Evolutionary conservation across 2,888 invertebrate species (phyloP).

Genomic region (Drosophila dives): DNA sequence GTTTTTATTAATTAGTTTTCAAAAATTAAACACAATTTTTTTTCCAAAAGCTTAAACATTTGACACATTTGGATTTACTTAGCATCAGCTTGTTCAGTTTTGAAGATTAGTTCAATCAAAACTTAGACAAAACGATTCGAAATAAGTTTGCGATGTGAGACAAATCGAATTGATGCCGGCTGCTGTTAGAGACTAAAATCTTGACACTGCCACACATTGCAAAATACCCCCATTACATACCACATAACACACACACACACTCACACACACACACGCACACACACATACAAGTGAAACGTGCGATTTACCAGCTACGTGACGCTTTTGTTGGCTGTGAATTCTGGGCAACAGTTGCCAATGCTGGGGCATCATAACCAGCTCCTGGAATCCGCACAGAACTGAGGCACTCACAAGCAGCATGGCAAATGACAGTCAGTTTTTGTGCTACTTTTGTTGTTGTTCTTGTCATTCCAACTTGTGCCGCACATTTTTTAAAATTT

Average conservation of each 20-base stretch:
- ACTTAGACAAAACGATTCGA: not conserved
- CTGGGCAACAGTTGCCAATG: constrained; percentile 73
- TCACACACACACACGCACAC: constrained; percentile 17
- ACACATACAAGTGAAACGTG: constrained; percentile 63
- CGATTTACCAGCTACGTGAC: constrained; percentile 77
- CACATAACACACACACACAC: constrained; percentile 5
- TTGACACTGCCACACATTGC: constrained; percentile 46
- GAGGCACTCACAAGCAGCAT: constrained; percentile 37
- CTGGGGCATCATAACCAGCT: constrained; percentile 48
- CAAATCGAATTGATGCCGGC: constrained; percentile 26
- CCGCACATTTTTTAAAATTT: constrained; percentile 78
- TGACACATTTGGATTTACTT: not conserved
- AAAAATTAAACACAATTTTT: no score
- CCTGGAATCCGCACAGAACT: constrained; percentile 32
- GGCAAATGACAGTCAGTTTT: constrained; percentile 60
- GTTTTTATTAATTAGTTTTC: constrained; percentile 31
- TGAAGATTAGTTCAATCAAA: constrained; percentile 4
- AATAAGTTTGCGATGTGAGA: not conserved
- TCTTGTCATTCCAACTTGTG: constrained; percentile 74
- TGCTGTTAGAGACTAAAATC: constrained; percentile 54
- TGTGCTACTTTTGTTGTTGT: constrained; percentile 24
- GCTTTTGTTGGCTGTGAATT: constrained; percentile 70
- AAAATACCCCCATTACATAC: not conserved
- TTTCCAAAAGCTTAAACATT: not conserved
- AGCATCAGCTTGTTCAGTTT: not conserved